Percentiles rank a stretch among this genome's conserved stretches.
These are phyloP conservation scores for Cerastis rubricosa DNA, from an alignment of 2,888 invertebrate species.

Conservation along the genomic window DNA sequence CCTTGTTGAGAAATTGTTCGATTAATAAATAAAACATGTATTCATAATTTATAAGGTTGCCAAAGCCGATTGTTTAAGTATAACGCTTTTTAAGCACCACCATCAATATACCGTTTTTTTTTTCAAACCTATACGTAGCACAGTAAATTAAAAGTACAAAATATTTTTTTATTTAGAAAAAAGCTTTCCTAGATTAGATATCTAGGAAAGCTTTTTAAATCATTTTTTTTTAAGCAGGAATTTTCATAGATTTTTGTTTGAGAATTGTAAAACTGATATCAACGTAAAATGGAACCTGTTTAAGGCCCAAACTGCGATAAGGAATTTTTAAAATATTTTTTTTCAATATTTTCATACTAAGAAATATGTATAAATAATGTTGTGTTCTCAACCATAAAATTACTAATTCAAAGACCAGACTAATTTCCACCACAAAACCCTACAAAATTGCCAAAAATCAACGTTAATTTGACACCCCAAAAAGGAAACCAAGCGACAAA, in stretches of 20 bases:
- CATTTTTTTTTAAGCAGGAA: no score
- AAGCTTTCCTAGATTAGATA: not conserved
- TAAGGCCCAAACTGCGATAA: no score
- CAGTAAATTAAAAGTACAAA: no score
- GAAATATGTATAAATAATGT: not conserved
- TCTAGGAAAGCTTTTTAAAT: no score
- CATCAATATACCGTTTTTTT: conserved; percentile 31
- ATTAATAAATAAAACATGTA: conserved; percentile 58
- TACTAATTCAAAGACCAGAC: not conserved
- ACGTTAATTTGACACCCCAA: conserved; percentile 30
- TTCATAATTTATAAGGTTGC: conserved; percentile 50
- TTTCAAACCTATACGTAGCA: not conserved
- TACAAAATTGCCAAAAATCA: conserved; percentile 31
- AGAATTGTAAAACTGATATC: not conserved
- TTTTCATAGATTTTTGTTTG: not conserved
- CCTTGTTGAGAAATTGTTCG: conserved; percentile 37
- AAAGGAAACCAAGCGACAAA: conserved; percentile 42
- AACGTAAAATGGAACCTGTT: not conserved
- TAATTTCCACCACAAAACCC: conserved; percentile 10
- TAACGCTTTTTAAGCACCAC: conserved; percentile 30
- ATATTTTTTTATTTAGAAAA: not conserved
- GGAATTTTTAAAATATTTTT: not conserved
- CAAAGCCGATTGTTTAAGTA: conserved; percentile 36
- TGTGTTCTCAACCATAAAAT: not conserved
- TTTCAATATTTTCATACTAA: not conserved